Evolutionary conservation across 2,797 vertebrate genomes (phyloP), one percentile per base, ranked within the genome.

Genomic region (Apogon hyalosoma): DNA sequence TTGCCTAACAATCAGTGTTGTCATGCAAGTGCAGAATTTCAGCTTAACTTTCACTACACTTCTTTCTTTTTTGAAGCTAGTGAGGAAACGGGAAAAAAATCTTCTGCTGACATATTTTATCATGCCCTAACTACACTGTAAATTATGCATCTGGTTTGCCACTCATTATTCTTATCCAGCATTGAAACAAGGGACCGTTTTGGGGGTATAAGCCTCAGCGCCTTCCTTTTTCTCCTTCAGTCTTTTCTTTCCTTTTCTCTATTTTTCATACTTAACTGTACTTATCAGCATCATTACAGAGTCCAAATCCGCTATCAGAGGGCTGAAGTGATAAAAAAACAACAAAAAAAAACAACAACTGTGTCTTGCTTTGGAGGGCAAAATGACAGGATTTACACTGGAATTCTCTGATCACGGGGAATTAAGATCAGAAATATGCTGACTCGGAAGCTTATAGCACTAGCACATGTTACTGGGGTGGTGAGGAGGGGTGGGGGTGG

Each of bases 101-200:
- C 57, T 47, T 42, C 45, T 14, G 47, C 64, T 83, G 79, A 83
- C 76, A 79, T 63, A 76, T 81, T 86, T 81, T 76, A 83, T 84
- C 69, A 83, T 77, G 70, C 62, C 69, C 58, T 77, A 79, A 88
- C 78, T 85, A 74, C 57, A 72, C 45, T 65, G 77, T 89, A 82
- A 90, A 90, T 92, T 87, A 91, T 90, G 80, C 82, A 90, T 84
- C 73, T 80, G 70, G 15, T 86, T 69, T 80, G 61, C 79, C 46
- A 56, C 83, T 89, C 80, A 85, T 91, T 89, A 89, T 90, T 87
- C 87, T 83, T 71, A 61, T 65, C 68, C 69, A 56, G 66, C 48
- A 53, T 58, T 12, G 40, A 77, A 85, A 87, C 74, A 75, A 80
- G 49, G 46, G 38, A 52, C 2, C 5, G 3, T 69, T 85, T 52